phyloP scores from a whole-genome alignment of 2,113 vertebrate genomes.

The Boulengeromyrus knoepffleri region DNA sequence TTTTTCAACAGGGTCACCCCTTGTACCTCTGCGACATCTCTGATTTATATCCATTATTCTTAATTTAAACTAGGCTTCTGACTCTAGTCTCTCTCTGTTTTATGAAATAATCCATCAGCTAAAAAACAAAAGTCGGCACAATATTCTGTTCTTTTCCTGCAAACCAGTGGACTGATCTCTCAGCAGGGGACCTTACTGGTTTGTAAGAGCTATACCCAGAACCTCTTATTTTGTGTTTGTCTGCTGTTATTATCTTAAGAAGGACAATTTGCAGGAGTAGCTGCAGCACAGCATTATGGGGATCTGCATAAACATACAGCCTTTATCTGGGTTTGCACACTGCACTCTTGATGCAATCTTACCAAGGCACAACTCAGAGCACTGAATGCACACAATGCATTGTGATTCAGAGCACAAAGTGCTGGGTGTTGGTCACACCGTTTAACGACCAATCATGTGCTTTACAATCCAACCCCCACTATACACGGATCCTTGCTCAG shows the following conservation, averaged over 20 bases:
- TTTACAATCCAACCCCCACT: background rate
- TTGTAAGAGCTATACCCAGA: background rate
- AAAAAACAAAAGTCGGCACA: background rate
- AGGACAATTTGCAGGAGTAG: background rate
- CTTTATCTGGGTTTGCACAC: background rate
- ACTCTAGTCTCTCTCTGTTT: background rate
- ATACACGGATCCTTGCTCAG: background rate
- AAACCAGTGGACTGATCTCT: background rate
- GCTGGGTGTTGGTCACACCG: background rate
- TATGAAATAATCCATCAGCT: background rate
- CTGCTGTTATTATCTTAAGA: background rate
- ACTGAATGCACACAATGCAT: background rate
- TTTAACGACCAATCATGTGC: background rate
- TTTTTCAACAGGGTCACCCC: background rate
- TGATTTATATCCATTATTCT: background rate
- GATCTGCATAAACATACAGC: background rate
- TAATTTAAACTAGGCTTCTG: background rate
- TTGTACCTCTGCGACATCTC: background rate
- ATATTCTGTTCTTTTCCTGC: background rate
- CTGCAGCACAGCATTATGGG: background rate
- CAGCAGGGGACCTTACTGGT: background rate
- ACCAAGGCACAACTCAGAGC: background rate
- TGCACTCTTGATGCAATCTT: background rate
- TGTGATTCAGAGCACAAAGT: slow-evolving; percentile 6
- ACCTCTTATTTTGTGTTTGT: background rate